phyloP scores from a whole-genome alignment of 2,113 vertebrate species.

The Plotosus lineatus region DNA sequence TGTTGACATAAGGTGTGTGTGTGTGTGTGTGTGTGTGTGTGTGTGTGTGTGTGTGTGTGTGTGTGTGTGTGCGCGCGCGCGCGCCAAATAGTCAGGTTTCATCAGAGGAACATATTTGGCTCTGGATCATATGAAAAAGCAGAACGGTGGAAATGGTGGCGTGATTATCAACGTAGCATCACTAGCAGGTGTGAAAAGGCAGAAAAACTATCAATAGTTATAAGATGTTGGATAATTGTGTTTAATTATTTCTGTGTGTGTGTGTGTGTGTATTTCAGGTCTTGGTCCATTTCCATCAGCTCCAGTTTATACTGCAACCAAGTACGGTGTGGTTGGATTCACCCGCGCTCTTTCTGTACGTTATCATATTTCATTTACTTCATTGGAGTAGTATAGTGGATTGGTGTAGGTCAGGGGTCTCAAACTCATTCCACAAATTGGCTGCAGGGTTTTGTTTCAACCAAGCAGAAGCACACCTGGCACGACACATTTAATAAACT shows the following conservation, averaged over 20 bases:
- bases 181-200: constrained; percentile 35
- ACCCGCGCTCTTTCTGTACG: constrained; percentile 59
- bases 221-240: background rate
- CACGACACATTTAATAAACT: too few species aligned
- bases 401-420: too few species aligned
- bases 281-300: constrained; percentile 53
- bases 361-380: too few species aligned
- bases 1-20: too few species aligned
- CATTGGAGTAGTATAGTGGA: too few species aligned
- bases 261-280: constrained; percentile 55
- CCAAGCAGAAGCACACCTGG: too few species aligned
- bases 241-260: background rate
- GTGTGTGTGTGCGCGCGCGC: background rate
- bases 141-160: constrained; percentile 67
- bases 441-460: too few species aligned
- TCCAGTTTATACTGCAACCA: constrained; percentile 73
- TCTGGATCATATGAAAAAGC: constrained; percentile 72
- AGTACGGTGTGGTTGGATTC: constrained; percentile 70
- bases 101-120: constrained; percentile 69
- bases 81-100: constrained; percentile 57
- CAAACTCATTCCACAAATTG: too few species aligned
- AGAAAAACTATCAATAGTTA: background rate
- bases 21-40: too few species aligned
- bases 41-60: background rate
- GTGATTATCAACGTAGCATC: constrained; percentile 67